Base-by-base conservation (phyloP, 2,797 vertebrate species). In the Rousettus madagascariensis region DNA sequence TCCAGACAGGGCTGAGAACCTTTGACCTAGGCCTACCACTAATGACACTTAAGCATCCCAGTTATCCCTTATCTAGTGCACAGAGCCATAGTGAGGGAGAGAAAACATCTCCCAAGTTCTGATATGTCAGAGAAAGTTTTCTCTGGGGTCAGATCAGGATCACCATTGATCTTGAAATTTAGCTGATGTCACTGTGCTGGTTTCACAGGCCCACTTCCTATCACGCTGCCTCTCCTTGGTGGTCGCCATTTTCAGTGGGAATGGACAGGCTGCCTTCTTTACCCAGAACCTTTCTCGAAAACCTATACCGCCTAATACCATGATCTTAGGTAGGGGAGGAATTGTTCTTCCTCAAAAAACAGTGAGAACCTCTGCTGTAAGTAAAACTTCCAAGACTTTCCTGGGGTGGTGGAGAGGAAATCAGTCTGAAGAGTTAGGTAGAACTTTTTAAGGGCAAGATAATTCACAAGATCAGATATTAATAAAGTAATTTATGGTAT, bases 401-500 rank as follows among this genome's bases (percentile, higher is more conserved):
- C 28, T 61, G 57, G 11, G 19, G 38, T 26, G 10, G 5, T 1
- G 3, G 16, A 13, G 28, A 49, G 43, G 55, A 36, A 46, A 43
- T 82, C 16, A 83, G 30, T 17, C 41, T 72, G 38, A 61, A 93
- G 16, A 61, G 11, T 15, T 61, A 91, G 65, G 55, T 2, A 88
- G 57, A 82, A 46, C 1, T 53, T 93, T 75, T 93, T 24, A 89
- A 94, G 86, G 16, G 59, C 41, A 77, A 61, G 24, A 68, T 43
- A 90, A 94, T 57, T 87, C 79, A 72, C 74, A 86, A 84, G 88
- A 51, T 91, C 59, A 86, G 75, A 38, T 85, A 84, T 38, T 86
- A 69, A 82, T 55, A 66, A 93, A 91, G 28, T 71, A 75, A 95
- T n/a, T 79, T 43, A 10, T 9, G 22, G 57, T 69, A 91, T 77